These are phyloP conservation scores for Sarcophaga bullata DNA, from an alignment of 1,140 invertebrate genomes.

Conservation along the genomic window DNA sequence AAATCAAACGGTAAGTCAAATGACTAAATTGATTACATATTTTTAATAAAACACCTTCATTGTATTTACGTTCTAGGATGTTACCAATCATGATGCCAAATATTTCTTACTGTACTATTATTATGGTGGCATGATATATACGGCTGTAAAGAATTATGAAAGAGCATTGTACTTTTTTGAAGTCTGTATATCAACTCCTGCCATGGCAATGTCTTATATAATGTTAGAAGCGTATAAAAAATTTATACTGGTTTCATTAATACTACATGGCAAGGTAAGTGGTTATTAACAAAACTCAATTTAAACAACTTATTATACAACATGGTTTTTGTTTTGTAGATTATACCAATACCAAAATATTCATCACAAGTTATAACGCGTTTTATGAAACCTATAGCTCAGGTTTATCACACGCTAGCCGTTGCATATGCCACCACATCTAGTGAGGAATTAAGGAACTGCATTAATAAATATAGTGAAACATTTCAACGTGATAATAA, in stretches of 20 bases:
- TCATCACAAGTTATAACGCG: conserved; percentile 88
- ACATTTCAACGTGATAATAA: conserved; percentile 86
- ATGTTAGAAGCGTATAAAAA: conserved; percentile 98
- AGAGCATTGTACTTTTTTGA: conserved; percentile 95
- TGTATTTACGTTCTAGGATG: conserved; percentile 55
- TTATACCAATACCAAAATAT: conserved; percentile 86
- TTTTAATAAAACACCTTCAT: not conserved
- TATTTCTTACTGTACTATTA: conserved; percentile 96
- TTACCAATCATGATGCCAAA: conserved; percentile 86
- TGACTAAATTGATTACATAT: not conserved
- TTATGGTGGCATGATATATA: conserved; percentile 97
- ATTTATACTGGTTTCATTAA: conserved; percentile 90
- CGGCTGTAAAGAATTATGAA: conserved; percentile 91
- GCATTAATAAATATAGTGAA: conserved; percentile 83
- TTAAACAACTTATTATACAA: not conserved
- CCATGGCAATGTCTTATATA: conserved; percentile 92
- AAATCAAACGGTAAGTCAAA: conserved; percentile 48
- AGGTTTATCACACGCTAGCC: conserved; percentile 91
- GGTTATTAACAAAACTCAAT: not conserved
- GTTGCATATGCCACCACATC: conserved; percentile 82
- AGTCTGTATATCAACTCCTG: conserved; percentile 92
- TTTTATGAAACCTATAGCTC: conserved; percentile 91
- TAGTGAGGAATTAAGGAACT: conserved; percentile 75
- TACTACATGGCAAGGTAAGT: conserved; percentile 87
- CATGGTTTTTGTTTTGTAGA: conserved; percentile 66